phyloP scores from a whole-genome alignment of 2,797 vertebrate genomes.

The Brachyalestes nurse region DNA sequence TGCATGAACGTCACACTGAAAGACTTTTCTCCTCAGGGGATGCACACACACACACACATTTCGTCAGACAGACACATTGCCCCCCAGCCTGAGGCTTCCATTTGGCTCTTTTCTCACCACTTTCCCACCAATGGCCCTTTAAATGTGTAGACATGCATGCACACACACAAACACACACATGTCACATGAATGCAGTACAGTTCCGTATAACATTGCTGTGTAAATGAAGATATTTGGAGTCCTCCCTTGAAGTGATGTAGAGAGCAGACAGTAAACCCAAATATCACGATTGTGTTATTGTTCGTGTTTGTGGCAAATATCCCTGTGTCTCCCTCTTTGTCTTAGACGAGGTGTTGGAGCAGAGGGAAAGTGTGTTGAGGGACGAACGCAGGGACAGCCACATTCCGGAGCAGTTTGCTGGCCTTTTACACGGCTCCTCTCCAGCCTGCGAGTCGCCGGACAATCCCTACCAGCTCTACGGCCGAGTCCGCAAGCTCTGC shows the following conservation, averaged over 20 bases:
- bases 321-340: background rate
- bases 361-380: constrained; percentile 68
- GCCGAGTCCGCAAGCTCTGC: constrained; percentile 73
- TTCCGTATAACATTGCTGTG: background rate
- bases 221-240: background rate
- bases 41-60: background rate
- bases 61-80: constrained; percentile 35
- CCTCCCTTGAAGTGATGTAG: background rate
- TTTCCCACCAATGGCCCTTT: constrained; percentile 29
- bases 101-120: constrained; percentile 42
- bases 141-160: constrained; percentile 45
- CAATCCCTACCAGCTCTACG: constrained; percentile 91
- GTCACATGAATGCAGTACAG: background rate
- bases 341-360: constrained; percentile 72
- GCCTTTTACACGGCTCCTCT: constrained; percentile 94
- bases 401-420: constrained; percentile 90
- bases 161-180: constrained; percentile 42
- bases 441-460: constrained; percentile 93
- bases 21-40: constrained; percentile 14
- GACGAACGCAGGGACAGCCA: constrained; percentile 85
- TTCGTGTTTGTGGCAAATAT: background rate
- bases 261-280: background rate
- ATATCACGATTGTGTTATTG: background rate
- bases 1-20: constrained; percentile 8
- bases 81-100: constrained; percentile 53